phyloP scores from a whole-genome alignment of 2,888 invertebrate species.

The Ditylenchus weischeri region DNA sequence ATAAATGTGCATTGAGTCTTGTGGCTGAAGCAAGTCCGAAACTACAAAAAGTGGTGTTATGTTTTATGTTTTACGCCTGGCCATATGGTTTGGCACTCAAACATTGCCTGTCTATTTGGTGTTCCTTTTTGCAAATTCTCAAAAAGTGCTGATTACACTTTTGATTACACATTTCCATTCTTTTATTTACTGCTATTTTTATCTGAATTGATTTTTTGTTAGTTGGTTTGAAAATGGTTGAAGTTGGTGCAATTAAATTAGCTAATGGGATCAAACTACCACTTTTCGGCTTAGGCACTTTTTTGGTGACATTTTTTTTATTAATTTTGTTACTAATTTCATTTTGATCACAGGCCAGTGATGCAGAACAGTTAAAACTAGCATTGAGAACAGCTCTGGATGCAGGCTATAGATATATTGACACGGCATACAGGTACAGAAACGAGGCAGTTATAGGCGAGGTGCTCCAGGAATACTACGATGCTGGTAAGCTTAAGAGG shows the following conservation, averaged over 20 bases:
- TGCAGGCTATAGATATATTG: constrained; percentile 54
- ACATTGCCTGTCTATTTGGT: no score
- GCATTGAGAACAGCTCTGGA: constrained; percentile 52
- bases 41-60: no score
- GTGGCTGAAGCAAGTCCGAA: no score
- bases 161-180: no score
- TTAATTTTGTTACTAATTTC: not conserved
- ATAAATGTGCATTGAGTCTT: no score
- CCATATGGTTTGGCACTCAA: no score
- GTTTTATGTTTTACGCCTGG: no score
- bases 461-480: constrained; percentile 36
- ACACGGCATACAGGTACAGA: constrained; percentile 65
- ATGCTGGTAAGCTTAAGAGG: constrained; percentile 61
- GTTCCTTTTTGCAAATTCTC: no score
- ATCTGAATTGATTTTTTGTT: no score
- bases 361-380: constrained; percentile 26
- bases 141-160: no score
- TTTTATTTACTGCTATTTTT: no score
- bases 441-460: constrained; percentile 73
- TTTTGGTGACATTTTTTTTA: not conserved
- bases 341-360: constrained; percentile 8
- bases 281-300: constrained; percentile 12
- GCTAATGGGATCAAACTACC: constrained; percentile 14
- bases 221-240: not conserved
- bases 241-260: constrained; percentile 13